Conservation (phyloP, 1,140 invertebrate species). For the Samia ricini region DNA sequence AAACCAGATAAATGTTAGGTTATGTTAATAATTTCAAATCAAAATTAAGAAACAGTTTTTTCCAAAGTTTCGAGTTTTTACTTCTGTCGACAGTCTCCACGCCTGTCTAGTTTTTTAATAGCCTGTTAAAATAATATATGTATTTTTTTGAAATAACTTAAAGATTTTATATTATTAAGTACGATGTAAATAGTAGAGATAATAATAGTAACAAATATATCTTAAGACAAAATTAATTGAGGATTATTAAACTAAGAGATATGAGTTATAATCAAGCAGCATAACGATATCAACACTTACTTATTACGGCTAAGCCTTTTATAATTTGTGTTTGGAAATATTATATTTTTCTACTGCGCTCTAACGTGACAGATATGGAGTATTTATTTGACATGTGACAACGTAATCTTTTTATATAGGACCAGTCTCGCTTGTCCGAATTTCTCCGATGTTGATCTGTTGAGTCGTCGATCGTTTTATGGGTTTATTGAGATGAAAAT, state of each 20-base stretch:
- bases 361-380: conserved; percentile 6
- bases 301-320: neutral
- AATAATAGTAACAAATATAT: neutral
- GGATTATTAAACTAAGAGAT: conserved; percentile 7
- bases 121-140: neutral
- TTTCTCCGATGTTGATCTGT: neutral
- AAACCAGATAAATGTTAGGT: too few species aligned
- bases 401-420: conserved; percentile 8
- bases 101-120: too few species aligned
- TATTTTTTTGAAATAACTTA: neutral
- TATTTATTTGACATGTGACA: conserved; percentile 11
- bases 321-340: neutral
- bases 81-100: too few species aligned
- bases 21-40: too few species aligned
- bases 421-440: neutral
- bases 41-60: too few species aligned
- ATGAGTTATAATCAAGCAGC: neutral
- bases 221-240: neutral
- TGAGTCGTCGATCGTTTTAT: neutral
- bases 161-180: neutral
- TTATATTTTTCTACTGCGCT: neutral
- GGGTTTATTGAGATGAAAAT: neutral
- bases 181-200: neutral
- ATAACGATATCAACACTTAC: neutral
- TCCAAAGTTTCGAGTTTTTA: too few species aligned